phyloP scores from a whole-genome alignment of 2,888 invertebrate genomes.

The Sinhomidia bicolor region DNA sequence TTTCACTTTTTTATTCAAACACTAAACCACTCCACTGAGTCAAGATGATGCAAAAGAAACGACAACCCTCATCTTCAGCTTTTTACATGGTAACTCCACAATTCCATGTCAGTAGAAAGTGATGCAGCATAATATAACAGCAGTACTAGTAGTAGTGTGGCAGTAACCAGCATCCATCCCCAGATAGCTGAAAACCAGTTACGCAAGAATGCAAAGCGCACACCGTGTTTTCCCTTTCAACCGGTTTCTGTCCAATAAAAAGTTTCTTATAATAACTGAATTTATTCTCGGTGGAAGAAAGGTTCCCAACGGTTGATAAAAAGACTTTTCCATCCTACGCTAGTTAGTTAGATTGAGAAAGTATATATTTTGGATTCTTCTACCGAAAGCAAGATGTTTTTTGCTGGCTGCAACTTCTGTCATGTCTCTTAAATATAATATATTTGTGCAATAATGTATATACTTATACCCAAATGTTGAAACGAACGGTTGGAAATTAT shows the following conservation, averaged over 20 bases:
- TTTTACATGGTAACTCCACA: neutral
- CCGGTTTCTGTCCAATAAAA: neutral
- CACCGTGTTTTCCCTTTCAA: neutral
- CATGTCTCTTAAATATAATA: too few relatives aligned
- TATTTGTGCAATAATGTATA: too few relatives aligned
- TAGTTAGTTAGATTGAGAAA: neutral
- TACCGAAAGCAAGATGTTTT: neutral
- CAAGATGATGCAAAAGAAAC: neutral
- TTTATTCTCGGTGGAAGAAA: neutral
- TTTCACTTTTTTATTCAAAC: neutral
- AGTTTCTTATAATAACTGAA: neutral
- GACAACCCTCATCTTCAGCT: neutral
- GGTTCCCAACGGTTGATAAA: neutral
- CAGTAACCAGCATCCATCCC: too few relatives aligned
- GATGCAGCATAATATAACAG: too few relatives aligned
- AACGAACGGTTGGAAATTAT: too few relatives aligned
- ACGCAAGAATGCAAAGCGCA: neutral
- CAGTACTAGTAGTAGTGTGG: too few relatives aligned
- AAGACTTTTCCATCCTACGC: neutral
- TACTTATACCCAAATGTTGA: too few relatives aligned
- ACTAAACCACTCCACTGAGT: neutral
- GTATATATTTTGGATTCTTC: too few relatives aligned
- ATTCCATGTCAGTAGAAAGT: neutral
- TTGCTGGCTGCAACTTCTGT: too few relatives aligned
- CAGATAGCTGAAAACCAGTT: neutral